Evolutionary conservation across 2,888 invertebrate species (phyloP).

Genomic region (Caenorhabditis wallacei): DNA sequence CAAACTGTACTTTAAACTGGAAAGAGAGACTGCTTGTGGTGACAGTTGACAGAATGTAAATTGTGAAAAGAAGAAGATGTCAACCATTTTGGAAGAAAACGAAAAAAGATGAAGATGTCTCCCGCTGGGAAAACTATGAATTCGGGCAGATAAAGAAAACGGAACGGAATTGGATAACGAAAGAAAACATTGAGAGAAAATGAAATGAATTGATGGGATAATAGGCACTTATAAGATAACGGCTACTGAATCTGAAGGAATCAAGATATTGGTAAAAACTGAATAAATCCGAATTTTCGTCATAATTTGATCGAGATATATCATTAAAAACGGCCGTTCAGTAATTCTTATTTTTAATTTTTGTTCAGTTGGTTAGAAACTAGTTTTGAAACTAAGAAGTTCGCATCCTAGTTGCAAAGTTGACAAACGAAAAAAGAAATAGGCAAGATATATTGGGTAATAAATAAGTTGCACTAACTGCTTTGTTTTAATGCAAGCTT

Average conservation of each 20-base stretch:
- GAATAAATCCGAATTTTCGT: too few species aligned
- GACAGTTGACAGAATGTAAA: constrained; percentile 50
- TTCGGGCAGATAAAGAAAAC: constrained; percentile 18
- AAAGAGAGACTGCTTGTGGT: neutral
- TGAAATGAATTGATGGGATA: constrained; percentile 1
- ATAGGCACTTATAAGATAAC: constrained; percentile 2
- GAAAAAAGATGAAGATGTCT: constrained; percentile 26
- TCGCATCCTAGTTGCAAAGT: too few species aligned
- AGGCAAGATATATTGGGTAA: too few species aligned
- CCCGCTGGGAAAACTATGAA: constrained; percentile 44
- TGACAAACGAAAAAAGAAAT: too few species aligned
- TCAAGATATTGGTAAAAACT: too few species aligned
- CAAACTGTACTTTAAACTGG: neutral
- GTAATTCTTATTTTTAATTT: too few species aligned
- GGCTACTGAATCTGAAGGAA: neutral
- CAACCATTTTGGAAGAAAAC: neutral
- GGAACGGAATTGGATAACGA: constrained; percentile 15
- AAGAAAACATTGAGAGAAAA: constrained; percentile 1
- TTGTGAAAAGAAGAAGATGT: neutral
- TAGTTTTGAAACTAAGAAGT: too few species aligned
- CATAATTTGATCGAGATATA: too few species aligned
- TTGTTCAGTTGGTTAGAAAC: too few species aligned
- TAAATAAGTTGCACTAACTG: too few species aligned
- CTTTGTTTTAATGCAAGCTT: too few species aligned
- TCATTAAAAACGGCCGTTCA: too few species aligned